Conservation (phyloP, 2,797 vertebrate genomes). For the Phoxinus dragarum region DNA sequence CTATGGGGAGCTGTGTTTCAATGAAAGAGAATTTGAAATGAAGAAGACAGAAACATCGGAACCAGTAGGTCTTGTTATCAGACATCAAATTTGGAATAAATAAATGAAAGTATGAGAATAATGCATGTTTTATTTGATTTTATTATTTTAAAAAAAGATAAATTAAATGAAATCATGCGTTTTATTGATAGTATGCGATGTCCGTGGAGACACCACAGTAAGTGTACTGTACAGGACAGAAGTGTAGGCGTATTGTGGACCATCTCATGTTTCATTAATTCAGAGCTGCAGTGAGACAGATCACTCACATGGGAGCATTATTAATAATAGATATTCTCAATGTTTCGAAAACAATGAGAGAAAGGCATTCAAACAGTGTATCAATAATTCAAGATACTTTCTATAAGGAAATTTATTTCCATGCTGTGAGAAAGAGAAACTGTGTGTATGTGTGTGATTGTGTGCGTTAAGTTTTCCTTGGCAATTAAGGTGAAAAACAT, state of each 20-base stretch:
- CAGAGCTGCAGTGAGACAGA: conserved; percentile 45
- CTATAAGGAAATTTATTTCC: conserved; percentile 42
- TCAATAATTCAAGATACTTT: conserved; percentile 65
- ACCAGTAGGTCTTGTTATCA: conserved; percentile 47
- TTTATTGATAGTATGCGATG: conserved; percentile 31
- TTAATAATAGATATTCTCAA: conserved; percentile 58
- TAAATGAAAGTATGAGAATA: background rate
- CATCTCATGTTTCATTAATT: conserved; percentile 68
- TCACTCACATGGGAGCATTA: conserved; percentile 55
- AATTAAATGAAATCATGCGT: background rate
- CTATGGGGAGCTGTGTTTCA: conserved; percentile 66
- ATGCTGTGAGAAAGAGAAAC: conserved; percentile 18
- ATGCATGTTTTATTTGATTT: background rate
- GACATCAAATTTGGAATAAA: conserved; percentile 22
- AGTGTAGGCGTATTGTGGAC: conserved; percentile 5
- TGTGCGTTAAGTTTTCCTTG: conserved; percentile 15
- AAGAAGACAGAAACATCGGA: conserved; percentile 56
- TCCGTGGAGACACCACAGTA: conserved; percentile 3
- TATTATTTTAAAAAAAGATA: background rate
- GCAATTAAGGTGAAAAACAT: conserved; percentile 42
- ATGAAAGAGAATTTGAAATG: conserved; percentile 71
- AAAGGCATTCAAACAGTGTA: conserved; percentile 57
- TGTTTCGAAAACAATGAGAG: conserved; percentile 63
- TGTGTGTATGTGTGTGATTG: background rate
- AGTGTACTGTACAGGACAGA: conserved; percentile 3